A percentile compares a stretch with the other conserved stretches of the same genome.
phyloP scores from a whole-genome alignment of 2,797 vertebrate species.

The Alectoris magna region DNA sequence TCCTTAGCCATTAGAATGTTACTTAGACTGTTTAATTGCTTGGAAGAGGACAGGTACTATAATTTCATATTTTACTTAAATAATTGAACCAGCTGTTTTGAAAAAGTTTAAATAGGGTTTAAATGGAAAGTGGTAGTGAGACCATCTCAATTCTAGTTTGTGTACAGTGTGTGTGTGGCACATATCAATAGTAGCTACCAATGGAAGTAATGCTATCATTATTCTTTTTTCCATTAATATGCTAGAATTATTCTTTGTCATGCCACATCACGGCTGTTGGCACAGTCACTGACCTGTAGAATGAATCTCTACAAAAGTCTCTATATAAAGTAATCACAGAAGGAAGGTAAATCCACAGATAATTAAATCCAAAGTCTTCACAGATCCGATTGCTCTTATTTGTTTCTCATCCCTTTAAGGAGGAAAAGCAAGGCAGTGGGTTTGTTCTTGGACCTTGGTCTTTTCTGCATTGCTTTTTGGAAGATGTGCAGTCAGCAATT shows the following conservation, averaged over 20 bases:
- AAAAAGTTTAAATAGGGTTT: neutral
- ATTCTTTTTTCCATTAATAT: neutral
- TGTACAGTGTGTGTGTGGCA: neutral
- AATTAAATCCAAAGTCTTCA: neutral
- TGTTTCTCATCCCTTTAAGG: neutral
- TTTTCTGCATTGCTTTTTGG: neutral
- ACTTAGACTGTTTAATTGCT: slow-evolving; percentile 1
- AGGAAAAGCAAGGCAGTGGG: neutral
- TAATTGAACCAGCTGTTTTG: neutral
- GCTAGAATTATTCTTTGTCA: neutral
- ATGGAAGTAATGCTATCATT: neutral
- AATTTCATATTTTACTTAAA: neutral
- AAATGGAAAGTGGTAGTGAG: neutral
- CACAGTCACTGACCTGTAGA: neutral
- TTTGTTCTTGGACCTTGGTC: neutral
- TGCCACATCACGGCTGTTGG: neutral
- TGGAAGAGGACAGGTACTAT: neutral
- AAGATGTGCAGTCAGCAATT: neutral
- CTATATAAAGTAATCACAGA: neutral
- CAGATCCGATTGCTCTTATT: neutral
- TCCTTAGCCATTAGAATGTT: neutral
- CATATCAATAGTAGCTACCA: neutral
- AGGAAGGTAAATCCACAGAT: neutral
- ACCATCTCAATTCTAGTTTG: neutral
- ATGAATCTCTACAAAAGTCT: neutral